Conservation (phyloP, 1,140 invertebrate species). For the Drosophila mojavensis region DNA sequence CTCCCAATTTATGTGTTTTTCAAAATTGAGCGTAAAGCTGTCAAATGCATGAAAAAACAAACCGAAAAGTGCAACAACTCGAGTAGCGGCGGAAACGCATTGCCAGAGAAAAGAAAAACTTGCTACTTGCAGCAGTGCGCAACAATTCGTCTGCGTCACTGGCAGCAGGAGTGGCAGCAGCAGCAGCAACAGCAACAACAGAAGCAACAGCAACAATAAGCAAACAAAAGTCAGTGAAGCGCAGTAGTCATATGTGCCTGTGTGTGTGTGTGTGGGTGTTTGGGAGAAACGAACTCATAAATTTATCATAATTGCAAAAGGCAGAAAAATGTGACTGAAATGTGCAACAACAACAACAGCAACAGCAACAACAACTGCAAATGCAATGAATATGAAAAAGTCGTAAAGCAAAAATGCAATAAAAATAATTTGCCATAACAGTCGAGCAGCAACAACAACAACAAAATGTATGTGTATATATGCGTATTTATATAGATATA, state of each 20-base stretch:
- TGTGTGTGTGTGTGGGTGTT: slow-evolving; percentile 24
- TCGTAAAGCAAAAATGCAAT: slow-evolving; percentile 63
- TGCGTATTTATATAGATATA: neutral
- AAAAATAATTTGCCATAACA: slow-evolving; percentile 66
- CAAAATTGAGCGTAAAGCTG: slow-evolving; percentile 44
- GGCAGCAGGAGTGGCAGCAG: slow-evolving; percentile 52
- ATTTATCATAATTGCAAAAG: slow-evolving; percentile 78
- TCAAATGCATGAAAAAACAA: slow-evolving; percentile 36
- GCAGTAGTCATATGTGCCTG: slow-evolving; percentile 25
- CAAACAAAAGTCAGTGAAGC: slow-evolving; percentile 43
- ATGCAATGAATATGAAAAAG: slow-evolving; percentile 53
- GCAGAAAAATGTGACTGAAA: slow-evolving; percentile 71
- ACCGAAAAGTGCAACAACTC: neutral
- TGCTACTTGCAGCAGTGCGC: slow-evolving; percentile 39
- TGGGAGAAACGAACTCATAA: slow-evolving; percentile 82
- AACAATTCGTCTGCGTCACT: slow-evolving; percentile 72
- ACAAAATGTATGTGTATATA: neutral
- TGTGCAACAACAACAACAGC: slow-evolving; percentile 37
- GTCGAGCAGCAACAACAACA: neutral
- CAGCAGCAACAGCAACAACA: slow-evolving; percentile 6
- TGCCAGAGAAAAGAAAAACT: slow-evolving; percentile 10
- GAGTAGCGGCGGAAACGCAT: slow-evolving; percentile 7
- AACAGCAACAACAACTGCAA: slow-evolving; percentile 34
- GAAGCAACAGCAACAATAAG: slow-evolving; percentile 37
- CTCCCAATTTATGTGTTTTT: slow-evolving; percentile 32